Percentiles rank a stretch among this genome's conserved stretches.
phyloP scores from a whole-genome alignment of 2,113 vertebrate genomes.

The Cyprinodon tularosa region DNA sequence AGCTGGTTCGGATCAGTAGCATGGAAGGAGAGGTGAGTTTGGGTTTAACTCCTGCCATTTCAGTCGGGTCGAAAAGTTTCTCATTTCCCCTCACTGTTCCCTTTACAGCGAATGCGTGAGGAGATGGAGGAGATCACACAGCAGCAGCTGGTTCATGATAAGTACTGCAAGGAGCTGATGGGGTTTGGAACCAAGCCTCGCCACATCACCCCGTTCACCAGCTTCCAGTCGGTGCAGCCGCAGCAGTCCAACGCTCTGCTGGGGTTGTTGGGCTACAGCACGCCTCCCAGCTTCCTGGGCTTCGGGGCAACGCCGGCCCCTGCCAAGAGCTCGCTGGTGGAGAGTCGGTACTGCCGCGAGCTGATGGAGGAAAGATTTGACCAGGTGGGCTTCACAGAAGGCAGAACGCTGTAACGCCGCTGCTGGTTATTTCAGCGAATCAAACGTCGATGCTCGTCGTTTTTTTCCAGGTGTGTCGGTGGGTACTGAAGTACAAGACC shows the following conservation, averaged over 20 bases:
- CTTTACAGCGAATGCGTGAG: constrained; percentile 90
- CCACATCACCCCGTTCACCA: constrained; percentile 96
- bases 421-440: background rate
- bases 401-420: background rate
- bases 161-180: constrained; percentile 97
- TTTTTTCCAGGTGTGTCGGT: constrained; percentile 88
- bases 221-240: constrained; percentile 95
- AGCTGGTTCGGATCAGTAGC: constrained; percentile 98
- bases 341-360: constrained; percentile 96
- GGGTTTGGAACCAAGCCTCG: constrained; percentile 95
- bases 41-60: background rate
- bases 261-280: constrained; percentile 92
- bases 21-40: constrained; percentile 98
- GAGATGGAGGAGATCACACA: constrained; percentile 99
- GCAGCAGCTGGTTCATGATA: constrained; percentile 97
- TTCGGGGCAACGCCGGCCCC: constrained; percentile 89
- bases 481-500: constrained; percentile 95
- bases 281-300: constrained; percentile 91
- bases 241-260: constrained; percentile 94
- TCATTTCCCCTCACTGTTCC: background rate
- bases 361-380: constrained; percentile 98
- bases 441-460: constrained; percentile 30
- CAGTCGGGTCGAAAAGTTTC: background rate
- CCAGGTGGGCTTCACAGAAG: constrained; percentile 78
- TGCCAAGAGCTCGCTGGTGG: constrained; percentile 89